A percentile compares a stretch with the other conserved stretches of the same genome.
Evolutionary conservation across 2,113 vertebrate genomes (phyloP).

Genomic region (Xiphorhynchus elegans): DNA sequence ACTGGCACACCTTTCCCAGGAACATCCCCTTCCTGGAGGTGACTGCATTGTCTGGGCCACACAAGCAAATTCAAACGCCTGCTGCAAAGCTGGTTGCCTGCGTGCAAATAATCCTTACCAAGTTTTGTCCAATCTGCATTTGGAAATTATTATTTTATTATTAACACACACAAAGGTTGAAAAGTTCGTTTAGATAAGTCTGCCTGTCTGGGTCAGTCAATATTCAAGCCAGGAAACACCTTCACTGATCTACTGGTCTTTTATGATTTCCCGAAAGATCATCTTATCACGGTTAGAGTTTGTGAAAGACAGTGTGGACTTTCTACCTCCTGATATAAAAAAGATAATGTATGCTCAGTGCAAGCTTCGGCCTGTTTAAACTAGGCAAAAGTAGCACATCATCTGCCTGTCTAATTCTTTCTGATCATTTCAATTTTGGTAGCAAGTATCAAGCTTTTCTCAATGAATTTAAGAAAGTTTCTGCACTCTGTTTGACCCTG

Average conservation of each 20-base stretch:
- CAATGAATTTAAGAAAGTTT: conserved; percentile 63
- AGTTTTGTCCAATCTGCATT: not conserved
- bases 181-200: conserved; percentile 15
- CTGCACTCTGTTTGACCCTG: conserved; percentile 89
- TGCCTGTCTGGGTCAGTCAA: not conserved
- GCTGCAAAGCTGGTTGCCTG: not conserved
- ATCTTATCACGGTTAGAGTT: conserved; percentile 58
- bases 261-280: conserved; percentile 64
- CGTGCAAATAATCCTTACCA: not conserved
- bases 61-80: not conserved
- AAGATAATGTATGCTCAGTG: not conserved
- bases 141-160: conserved; percentile 4
- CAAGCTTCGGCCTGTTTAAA: conserved; percentile 22
- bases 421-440: conserved; percentile 19
- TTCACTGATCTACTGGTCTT: conserved; percentile 42
- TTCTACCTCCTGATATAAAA: conserved; percentile 66
- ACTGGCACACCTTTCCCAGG: not conserved
- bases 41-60: not conserved
- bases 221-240: conserved; percentile 9
- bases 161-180: not conserved
- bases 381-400: conserved; percentile 35
- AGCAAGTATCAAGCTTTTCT: conserved; percentile 10
- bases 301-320: conserved; percentile 73
- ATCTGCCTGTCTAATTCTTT: conserved; percentile 5
- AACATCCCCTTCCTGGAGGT: conserved; percentile 24